Conservation (phyloP, 23 tunicate genomes). For the Halocynthia roretzi region DNA sequence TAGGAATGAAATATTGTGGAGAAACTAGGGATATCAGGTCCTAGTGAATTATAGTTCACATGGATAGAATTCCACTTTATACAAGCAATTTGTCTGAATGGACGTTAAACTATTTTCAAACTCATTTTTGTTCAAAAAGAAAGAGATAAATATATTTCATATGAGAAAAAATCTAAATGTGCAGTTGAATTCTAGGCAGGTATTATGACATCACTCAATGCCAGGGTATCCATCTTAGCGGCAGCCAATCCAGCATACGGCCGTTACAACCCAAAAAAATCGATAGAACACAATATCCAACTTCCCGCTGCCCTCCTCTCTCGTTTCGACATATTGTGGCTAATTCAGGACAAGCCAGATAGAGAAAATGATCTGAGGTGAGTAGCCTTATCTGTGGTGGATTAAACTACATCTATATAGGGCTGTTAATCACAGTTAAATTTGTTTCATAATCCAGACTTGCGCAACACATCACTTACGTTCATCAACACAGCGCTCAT, state of each 20-base stretch:
- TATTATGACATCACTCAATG: constrained; percentile 97
- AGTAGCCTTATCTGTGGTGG: background rate
- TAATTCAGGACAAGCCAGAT: constrained; percentile 98
- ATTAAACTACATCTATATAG: background rate
- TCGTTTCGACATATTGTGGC: constrained; percentile 94
- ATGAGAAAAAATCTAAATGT: background rate
- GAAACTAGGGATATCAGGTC: no score
- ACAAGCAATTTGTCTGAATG: no score
- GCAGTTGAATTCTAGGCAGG: constrained; percentile 61
- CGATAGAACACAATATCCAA: constrained; percentile 96
- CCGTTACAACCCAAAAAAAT: constrained; percentile 90
- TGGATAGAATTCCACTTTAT: no score
- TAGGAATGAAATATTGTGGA: background rate
- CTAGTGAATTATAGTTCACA: no score
- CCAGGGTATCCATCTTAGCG: constrained; percentile 94
- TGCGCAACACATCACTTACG: constrained; percentile 97
- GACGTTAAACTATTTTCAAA: no score
- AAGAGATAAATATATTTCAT: background rate
- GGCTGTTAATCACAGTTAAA: background rate
- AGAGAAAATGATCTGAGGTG: constrained; percentile 87
- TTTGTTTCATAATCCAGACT: constrained; percentile 33
- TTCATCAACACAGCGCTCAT: constrained; percentile 92
- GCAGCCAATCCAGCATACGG: constrained; percentile 99
- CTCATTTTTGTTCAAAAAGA: background rate
- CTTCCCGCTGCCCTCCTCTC: constrained; percentile 99